Evolutionary conservation across 2,888 invertebrate species (phyloP).

Genomic region (Pyrrhosoma nymphula): DNA sequence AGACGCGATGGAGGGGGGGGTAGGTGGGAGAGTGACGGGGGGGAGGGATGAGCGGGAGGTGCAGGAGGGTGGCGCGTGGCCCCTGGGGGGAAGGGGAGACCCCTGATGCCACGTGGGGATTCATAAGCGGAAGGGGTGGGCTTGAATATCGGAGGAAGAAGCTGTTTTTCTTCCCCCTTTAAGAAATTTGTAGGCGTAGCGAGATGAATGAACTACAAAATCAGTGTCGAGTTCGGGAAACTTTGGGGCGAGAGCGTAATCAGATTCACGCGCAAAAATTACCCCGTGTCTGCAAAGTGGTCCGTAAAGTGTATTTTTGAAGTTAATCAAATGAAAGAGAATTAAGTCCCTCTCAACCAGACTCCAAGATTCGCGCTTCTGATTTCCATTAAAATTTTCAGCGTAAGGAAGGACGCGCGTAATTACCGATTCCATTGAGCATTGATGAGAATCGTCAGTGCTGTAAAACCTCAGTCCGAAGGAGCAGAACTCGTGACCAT

Average conservation of each 20-base stretch:
- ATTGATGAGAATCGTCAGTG: no score
- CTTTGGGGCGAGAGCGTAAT: neutral
- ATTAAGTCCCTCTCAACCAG: neutral
- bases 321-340: neutral
- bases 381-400: no score
- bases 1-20: no score
- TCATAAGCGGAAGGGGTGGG: neutral
- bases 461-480: no score
- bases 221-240: neutral
- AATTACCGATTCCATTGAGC: no score
- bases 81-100: neutral
- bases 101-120: neutral
- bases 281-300: neutral
- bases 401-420: no score
- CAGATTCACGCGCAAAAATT: neutral
- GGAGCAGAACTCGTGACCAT: no score
- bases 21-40: no score
- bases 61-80: neutral
- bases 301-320: neutral
- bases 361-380: neutral
- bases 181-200: neutral
- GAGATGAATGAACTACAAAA: slow-evolving; percentile 11
- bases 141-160: neutral
- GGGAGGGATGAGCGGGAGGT: neutral
- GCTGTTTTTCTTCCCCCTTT: neutral